Base-by-base conservation (phyloP, 2,113 vertebrate species). In the Nyctibius bracteatus region DNA sequence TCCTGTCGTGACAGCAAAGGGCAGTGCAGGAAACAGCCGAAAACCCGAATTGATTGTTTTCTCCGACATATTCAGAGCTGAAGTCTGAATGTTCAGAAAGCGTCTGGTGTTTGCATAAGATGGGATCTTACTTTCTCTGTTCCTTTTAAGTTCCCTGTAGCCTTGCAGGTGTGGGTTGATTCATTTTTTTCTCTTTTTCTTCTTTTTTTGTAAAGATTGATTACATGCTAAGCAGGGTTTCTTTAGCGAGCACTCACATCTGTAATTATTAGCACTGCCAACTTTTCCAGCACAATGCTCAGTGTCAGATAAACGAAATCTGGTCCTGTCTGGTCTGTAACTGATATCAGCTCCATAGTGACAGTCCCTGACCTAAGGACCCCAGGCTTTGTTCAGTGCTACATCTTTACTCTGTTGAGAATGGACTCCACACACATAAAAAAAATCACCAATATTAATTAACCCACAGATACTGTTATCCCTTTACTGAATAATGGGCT, bases 321-420 rank as follows among this genome's bases (percentile, higher is more conserved):
- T 97, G 97, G 73, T 95, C 96, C 97, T 96, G 97, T 97, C 98
- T 98, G 96, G 90, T 95, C 97, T 94, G 98, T 98, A 98, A 98
- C 96, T 91, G 98, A 98, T 98, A 97, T 63, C 94, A 95, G 97
- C 96, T 97, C 98, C 92, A 97, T 94, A 97, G 97, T 97, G 97
- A 98, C 97, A 97, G 97, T 96, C 96, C 81, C 96, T 98, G 97
- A 98, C 97, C 98, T 54, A 52, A 20, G 94, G 98, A 97, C 97
- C 98, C 91, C 70, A 18, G 62, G 83, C 97, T 98, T 98, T 97
- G 96, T 97, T 91, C 82, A 33, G 47, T 81, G 83, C 94, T 97
- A 95, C 97, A 97, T 98, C 97, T 97, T 92, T 97, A 96, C 94
- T 86, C 83, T 59, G 92, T 30, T 67, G 28, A 98, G 97, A 98